phyloP scores from a whole-genome alignment of 2,113 vertebrate genomes.

The Vulpes lagopus region DNA sequence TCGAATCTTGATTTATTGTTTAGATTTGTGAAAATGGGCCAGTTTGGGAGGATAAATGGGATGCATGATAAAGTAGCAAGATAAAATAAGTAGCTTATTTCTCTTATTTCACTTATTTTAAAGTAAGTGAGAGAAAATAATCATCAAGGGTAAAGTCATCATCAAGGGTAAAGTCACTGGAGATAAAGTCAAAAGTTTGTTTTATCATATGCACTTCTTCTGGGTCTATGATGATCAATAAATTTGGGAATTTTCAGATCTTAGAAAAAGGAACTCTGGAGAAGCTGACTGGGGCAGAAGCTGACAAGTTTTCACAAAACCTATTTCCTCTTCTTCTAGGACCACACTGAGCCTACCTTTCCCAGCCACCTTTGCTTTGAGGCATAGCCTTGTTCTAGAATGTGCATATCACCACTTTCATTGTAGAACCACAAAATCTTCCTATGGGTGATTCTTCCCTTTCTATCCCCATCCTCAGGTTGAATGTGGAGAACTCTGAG shows the following conservation, averaged over 20 bases:
- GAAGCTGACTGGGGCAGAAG: not conserved
- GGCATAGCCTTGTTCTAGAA: not conserved
- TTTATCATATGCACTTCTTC: not conserved
- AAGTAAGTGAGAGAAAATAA: slow-evolving; percentile 34
- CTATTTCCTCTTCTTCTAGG: not conserved
- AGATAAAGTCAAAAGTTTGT: not conserved
- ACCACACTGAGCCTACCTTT: not conserved
- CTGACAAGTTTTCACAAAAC: not conserved
- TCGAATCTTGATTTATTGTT: slow-evolving; percentile 39
- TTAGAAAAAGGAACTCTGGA: not conserved
- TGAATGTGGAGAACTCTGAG: not conserved
- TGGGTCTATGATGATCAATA: not conserved
- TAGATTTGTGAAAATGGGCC: slow-evolving; percentile 12
- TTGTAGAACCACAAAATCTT: not conserved
- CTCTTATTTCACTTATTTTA: not conserved
- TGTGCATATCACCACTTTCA: not conserved
- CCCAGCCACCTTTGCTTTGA: not conserved
- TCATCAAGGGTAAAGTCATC: not conserved
- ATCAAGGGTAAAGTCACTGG: not conserved
- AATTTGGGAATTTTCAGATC: not conserved
- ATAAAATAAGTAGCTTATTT: not conserved
- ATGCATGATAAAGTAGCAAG: not conserved
- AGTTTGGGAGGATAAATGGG: not conserved
- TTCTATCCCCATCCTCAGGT: not conserved
- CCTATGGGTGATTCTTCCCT: not conserved